phyloP scores from a whole-genome alignment of 2,113 vertebrate genomes.

The Brachionichthys hirsutus region DNA sequence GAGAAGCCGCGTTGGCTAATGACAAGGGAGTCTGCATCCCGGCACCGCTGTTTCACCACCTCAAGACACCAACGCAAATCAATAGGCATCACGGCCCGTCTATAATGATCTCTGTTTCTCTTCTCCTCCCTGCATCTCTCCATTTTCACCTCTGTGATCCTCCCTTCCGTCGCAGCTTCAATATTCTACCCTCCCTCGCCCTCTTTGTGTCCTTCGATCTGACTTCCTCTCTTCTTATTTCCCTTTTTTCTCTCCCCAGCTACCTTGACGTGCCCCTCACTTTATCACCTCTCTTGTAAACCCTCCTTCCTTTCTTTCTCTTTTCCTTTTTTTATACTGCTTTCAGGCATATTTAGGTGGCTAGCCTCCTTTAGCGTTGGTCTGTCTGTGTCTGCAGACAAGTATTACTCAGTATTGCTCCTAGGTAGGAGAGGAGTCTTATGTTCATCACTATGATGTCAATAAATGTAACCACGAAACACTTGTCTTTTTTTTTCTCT shows the following conservation, averaged over 20 bases:
- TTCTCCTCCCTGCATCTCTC: conserved; percentile 55
- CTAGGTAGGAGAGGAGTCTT: no score
- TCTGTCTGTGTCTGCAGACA: no score
- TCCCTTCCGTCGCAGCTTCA: conserved; percentile 59
- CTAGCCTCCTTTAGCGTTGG: no score
- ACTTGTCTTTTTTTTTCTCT: no score
- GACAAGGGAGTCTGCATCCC: conserved; percentile 59
- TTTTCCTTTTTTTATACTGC: conserved; percentile 3
- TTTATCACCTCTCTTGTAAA: conserved; percentile 20
- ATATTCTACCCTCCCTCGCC: conserved; percentile 33
- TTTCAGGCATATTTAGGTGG: conserved; percentile 7
- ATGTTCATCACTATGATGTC: no score
- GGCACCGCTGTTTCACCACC: conserved; percentile 55
- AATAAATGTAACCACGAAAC: no score
- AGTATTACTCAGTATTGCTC: no score
- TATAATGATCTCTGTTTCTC: conserved; percentile 67
- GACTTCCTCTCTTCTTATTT: conserved; percentile 27
- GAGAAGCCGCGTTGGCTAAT: conserved; percentile 56
- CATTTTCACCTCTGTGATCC: conserved; percentile 27
- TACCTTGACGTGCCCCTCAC: conserved; percentile 37
- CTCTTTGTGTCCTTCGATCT: conserved; percentile 50
- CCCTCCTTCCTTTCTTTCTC: conserved; percentile 12
- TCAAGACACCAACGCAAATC: conserved; percentile 65
- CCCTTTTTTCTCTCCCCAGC: conserved; percentile 9
- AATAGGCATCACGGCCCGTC: conserved; percentile 62